A percentile compares a stretch with the other conserved stretches of the same genome.
Evolutionary conservation across 2,888 invertebrate genomes (phyloP).

Genomic region (Tuberolachnus salignus): DNA sequence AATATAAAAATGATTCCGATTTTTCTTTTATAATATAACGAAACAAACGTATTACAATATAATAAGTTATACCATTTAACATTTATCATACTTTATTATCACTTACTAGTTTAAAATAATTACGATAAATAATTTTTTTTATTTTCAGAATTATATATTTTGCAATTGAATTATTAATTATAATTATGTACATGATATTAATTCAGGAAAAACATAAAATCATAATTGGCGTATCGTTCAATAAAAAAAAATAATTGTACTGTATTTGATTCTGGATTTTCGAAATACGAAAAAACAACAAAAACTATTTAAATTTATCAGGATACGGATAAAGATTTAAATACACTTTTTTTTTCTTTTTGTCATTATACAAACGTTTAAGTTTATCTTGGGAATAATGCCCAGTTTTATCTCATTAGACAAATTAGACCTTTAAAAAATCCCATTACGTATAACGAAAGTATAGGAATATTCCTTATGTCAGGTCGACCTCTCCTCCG

Average conservation of each 20-base stretch:
- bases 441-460: conserved; percentile 48
- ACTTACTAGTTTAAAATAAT: no score
- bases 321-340: conserved; percentile 5
- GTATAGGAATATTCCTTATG: conserved; percentile 36
- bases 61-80: no score
- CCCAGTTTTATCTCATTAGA: conserved; percentile 56
- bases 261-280: not conserved
- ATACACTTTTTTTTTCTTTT: conserved; percentile 25
- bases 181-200: no score
- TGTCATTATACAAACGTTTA: conserved; percentile 28
- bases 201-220: no score
- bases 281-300: conserved; percentile 7
- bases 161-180: no score
- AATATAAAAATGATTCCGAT: no score
- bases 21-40: no score
- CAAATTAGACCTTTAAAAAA: conserved; percentile 56
- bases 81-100: no score
- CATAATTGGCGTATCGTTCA: no score
- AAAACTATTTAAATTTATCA: conserved; percentile 16
- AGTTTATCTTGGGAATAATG: conserved; percentile 44
- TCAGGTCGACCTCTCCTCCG: conserved; percentile 41
- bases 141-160: no score
- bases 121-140: no score
- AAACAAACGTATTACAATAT: no score
- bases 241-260: not conserved